These are phyloP conservation scores for Proterorhinus semilunaris DNA, from an alignment of 2,113 vertebrate genomes.

Conservation along the genomic window DNA sequence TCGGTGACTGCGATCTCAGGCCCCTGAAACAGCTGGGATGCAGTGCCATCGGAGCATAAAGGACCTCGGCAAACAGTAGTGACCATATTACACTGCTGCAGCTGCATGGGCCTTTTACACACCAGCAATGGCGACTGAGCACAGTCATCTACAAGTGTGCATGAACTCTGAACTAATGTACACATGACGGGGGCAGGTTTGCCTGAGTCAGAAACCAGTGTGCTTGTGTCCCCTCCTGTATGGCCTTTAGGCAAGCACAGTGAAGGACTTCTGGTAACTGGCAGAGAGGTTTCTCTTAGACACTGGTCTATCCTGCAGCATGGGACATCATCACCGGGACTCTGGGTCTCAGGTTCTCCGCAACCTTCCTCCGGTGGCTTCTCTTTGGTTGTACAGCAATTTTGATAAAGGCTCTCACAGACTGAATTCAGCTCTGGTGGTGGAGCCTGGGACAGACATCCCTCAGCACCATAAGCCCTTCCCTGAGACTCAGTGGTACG, in stretches of 20 bases:
- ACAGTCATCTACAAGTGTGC: conserved; percentile 17
- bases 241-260: conserved; percentile 27
- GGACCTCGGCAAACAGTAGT: conserved; percentile 40
- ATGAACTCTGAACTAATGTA: not conserved
- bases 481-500: not conserved
- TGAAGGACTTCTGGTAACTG: conserved; percentile 50
- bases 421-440: not conserved
- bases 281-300: conserved; percentile 5
- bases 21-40: conserved; percentile 26
- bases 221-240: no score
- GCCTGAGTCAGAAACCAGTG: no score
- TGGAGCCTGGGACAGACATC: not conserved
- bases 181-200: not conserved
- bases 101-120: conserved; percentile 64
- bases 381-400: not conserved
- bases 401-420: not conserved
- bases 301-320: not conserved
- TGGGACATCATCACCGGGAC: not conserved
- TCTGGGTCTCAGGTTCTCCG: not conserved
- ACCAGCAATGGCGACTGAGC: conserved; percentile 25
- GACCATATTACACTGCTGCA: conserved; percentile 56
- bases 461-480: not conserved
- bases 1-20: not conserved
- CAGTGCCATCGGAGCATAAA: conserved; percentile 20
- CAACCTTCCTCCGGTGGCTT: not conserved